Evolutionary conservation across 1,140 invertebrate species (phyloP).

Genomic region (Pentalonia nigronervosa): DNA sequence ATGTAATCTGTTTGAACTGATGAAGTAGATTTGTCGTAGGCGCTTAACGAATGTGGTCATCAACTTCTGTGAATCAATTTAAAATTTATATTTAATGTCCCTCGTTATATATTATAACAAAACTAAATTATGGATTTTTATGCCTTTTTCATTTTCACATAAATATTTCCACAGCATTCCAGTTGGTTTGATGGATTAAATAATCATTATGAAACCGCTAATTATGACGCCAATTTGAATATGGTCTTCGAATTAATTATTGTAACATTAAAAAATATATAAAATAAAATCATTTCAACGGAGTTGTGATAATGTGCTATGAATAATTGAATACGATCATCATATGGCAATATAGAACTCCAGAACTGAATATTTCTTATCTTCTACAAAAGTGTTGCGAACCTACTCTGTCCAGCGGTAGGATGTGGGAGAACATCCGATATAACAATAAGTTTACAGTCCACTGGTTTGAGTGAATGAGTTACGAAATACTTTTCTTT

Average conservation of each 20-base stretch:
- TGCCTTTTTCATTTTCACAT: not conserved
- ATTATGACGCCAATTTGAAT: not conserved
- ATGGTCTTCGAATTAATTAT: not conserved
- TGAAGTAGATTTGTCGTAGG: too few species aligned
- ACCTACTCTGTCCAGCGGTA: not conserved
- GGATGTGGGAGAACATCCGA: not conserved
- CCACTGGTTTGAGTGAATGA: slow-evolving; percentile 42
- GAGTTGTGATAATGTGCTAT: not conserved
- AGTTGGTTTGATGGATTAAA: not conserved
- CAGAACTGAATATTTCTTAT: not conserved
- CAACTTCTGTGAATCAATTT: not conserved
- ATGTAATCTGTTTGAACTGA: too few species aligned
- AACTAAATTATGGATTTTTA: not conserved
- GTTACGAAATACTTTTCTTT: slow-evolving; percentile 38
- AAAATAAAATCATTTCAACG: not conserved
- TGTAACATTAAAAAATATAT: not conserved
- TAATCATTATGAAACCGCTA: not conserved
- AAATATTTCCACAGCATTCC: not conserved
- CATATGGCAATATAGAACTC: not conserved
- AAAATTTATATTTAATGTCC: not conserved
- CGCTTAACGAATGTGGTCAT: too few species aligned
- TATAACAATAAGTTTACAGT: slow-evolving; percentile 51
- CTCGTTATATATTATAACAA: not conserved
- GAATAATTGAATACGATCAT: not conserved
- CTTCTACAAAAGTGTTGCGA: not conserved